A percentile compares a stretch with the other conserved stretches of the same genome.
These are phyloP conservation scores for Lophotriccus pileatus DNA, from an alignment of 2,797 vertebrate species.

Conservation along the genomic window DNA sequence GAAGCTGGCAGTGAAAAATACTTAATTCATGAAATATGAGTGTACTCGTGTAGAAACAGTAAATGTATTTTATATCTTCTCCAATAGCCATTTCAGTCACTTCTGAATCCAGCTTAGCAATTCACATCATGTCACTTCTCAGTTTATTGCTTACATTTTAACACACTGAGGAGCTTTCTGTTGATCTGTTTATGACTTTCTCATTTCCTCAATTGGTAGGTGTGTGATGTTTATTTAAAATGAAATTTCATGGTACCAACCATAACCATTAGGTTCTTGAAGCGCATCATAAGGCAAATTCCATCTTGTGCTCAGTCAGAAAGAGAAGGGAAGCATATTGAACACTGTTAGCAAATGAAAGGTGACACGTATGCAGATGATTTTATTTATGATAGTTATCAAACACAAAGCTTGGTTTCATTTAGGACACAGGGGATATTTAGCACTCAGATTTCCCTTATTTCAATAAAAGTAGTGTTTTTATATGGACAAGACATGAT, in stretches of 20 bases:
- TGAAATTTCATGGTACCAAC: constrained; percentile 9
- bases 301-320: background rate
- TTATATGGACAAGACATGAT: background rate
- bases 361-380: background rate
- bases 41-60: background rate
- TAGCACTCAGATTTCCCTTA: background rate
- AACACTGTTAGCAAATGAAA: background rate
- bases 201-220: constrained; percentile 10
- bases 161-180: constrained; percentile 21
- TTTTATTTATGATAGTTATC: background rate
- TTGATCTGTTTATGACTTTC: constrained; percentile 29
- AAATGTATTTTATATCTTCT: constrained; percentile 24
- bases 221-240: constrained; percentile 53
- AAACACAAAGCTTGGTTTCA: background rate
- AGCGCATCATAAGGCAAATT: background rate
- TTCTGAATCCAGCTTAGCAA: background rate
- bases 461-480: background rate
- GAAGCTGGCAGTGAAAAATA: background rate
- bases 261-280: background rate
- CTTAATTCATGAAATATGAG: background rate
- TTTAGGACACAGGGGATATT: background rate
- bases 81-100: background rate
- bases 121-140: constrained; percentile 26
- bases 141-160: constrained; percentile 48
- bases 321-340: background rate